Base-by-base conservation (phyloP, 2,888 invertebrate genomes). In the Drosophila rubida region DNA sequence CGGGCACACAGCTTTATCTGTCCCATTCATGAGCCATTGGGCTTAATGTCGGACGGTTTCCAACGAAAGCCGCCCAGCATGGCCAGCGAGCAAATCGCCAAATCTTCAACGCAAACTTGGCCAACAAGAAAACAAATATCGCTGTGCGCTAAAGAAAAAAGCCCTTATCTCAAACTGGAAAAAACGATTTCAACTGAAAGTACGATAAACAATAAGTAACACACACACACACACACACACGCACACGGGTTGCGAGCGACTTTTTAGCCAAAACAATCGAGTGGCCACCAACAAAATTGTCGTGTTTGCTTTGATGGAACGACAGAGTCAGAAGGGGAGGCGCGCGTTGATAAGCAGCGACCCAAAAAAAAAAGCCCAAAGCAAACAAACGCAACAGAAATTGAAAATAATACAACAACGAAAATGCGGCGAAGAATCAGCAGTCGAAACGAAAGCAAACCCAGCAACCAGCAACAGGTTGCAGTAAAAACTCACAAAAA, bases 401-500 rank as follows among this genome's bases (percentile, higher is more conserved):
- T 25, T 9, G 30, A n/a, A 42, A 49, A 49, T 39, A 13, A 35
- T 19, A 49, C 13, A 37, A n/a, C 7, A n/a, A 25, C 35, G 22
- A 23, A 30, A 5, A 49, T n/a, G 23, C 8, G 5, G 25, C 39
- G 35, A 51, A 48, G 39, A 51, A 48, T 32, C 37, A 30, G 23
- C 23, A 42, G 35, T 16, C 42, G 48, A 68, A 46, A 61, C 30
- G 54, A 70, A 65, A 67, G 62, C 60, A 58, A 53, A 60, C 16
- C 41, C 51, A 67, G 55, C 58, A 81, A 81, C 41, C 51, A 67
- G 55, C 58, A 81, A 81, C 82, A 81, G 72, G 79, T 78, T 59
- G 82, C 55, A 63, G 25, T 41, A 60, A 50, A 51, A 60, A 11
- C n/a, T n/a, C 4, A 30, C 9, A 35, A 35, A 58, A 14, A 46